Evolutionary conservation across 2,113 vertebrate species (phyloP), one percentile per base, ranked within the genome.

Genomic region (Charina bottae): DNA sequence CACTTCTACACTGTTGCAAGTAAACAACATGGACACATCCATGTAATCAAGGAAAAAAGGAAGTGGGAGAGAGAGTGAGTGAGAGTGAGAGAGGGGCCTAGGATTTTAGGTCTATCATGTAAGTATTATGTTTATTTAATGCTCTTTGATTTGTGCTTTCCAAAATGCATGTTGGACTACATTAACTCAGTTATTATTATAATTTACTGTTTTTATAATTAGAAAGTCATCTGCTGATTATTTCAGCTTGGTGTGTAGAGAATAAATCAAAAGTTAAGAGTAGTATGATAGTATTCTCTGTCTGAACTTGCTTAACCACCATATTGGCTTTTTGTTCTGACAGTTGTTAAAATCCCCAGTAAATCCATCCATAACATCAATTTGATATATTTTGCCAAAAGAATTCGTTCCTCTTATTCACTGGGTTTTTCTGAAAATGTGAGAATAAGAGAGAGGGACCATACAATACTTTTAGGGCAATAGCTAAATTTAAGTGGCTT

Each of bases 281-380:
- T 24, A 58, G 49, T 37, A 11, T 53, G 54, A 13, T 6, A 5
- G 6, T 68, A 55, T 64, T 86, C 85, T 72, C 21, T 87, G 42
- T 56, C 28, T 68, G 60, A 86, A 26, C 13, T 68, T 68, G 59
- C 60, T 87, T 87, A 42, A 68, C n/a, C 68, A 91, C 13, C 8
- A 19, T 72, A 54, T 55, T 68, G 60, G 49, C 60, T 87, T 56
- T 86, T 72, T 56, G 21, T 85, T 53, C 49, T 54, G 83, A 33
- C 58, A 64, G 53, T 55, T 28, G 13, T 72, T 64, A 42, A 24
- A 62, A 72, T 91, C 60, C 53, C 23, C 26, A 49, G 33, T 28
- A 72, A 42, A 91, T 91, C 49, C 42, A 72, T 56, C 84, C n/a
- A 42, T 86, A 87, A 72, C 46, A 55, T 46, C 85, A 91, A 56